Conservation (phyloP, 2,797 vertebrate species). For the Orestias chungarensis region DNA sequence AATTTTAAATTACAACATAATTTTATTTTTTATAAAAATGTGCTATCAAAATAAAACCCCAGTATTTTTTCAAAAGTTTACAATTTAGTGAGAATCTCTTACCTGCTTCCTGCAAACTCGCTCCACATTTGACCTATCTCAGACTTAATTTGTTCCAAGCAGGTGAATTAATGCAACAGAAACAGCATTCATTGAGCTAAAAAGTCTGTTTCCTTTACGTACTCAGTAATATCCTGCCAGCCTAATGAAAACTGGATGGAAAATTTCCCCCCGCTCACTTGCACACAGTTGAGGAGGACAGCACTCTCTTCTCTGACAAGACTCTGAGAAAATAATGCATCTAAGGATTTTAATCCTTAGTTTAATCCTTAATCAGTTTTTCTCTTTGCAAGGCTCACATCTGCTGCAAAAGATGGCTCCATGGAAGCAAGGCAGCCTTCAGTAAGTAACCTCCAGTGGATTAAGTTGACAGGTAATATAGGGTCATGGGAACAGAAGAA, state of each 20-base stretch:
- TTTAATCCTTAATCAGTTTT: too few relatives aligned
- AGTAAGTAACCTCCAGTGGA: constrained; percentile 57
- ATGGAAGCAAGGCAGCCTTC: constrained; percentile 70
- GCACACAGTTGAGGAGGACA: constrained; percentile 44
- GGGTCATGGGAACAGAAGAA: constrained; percentile 14
- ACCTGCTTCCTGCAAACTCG: background rate
- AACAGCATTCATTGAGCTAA: constrained; percentile 73
- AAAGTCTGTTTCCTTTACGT: constrained; percentile 61
- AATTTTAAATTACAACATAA: background rate
- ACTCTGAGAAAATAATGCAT: constrained; percentile 53
- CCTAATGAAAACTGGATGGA: constrained; percentile 68
- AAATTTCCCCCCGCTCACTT: constrained; percentile 65
- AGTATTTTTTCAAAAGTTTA: background rate
- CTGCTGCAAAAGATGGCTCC: constrained; percentile 66
- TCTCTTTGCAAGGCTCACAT: constrained; percentile 79
- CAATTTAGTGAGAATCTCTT: background rate
- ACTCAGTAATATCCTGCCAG: constrained; percentile 63
- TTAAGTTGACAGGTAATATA: background rate
- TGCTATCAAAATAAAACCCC: background rate
- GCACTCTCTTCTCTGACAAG: constrained; percentile 27
- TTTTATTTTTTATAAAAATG: too few relatives aligned
- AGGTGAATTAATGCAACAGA: background rate
- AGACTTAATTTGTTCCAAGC: background rate
- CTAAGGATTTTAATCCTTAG: constrained; percentile 72
- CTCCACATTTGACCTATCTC: background rate